phyloP scores from a whole-genome alignment of 2,888 invertebrate genomes.

The Myopa tessellatipennis region DNA sequence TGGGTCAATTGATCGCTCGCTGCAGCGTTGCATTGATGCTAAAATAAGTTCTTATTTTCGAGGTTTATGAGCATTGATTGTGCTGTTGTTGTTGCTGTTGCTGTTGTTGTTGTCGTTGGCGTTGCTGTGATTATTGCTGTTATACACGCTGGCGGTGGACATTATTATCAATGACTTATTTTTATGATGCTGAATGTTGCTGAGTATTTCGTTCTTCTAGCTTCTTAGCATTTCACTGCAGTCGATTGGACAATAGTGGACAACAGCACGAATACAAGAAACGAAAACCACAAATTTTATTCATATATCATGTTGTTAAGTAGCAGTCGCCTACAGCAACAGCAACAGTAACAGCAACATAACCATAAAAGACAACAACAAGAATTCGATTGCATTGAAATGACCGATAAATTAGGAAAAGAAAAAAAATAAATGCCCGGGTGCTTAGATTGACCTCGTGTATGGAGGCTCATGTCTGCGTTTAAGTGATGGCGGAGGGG shows the following conservation, averaged over 20 bases:
- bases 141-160: constrained; percentile 29
- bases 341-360: not conserved
- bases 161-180: constrained; percentile 42
- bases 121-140: constrained; percentile 11
- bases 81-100: constrained; percentile 18
- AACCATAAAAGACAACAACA: not conserved
- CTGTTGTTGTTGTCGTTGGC: not conserved
- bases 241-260: not conserved
- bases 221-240: constrained; percentile 2
- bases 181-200: not conserved
- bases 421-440: not conserved
- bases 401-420: constrained; percentile 8
- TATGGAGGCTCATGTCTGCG: not conserved
- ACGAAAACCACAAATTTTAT: not conserved
- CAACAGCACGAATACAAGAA: not conserved
- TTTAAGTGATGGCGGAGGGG: too few relatives aligned
- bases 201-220: constrained; percentile 50
- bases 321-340: constrained; percentile 34
- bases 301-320: constrained; percentile 37
- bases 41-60: constrained; percentile 10
- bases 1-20: constrained; percentile 42
- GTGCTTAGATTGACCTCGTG: not conserved
- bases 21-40: not conserved
- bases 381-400: not conserved
- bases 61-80: not conserved